These are phyloP conservation scores for Enteromius unitaeniatus DNA, from an alignment of 2,797 vertebrate species.

Conservation along the genomic window DNA sequence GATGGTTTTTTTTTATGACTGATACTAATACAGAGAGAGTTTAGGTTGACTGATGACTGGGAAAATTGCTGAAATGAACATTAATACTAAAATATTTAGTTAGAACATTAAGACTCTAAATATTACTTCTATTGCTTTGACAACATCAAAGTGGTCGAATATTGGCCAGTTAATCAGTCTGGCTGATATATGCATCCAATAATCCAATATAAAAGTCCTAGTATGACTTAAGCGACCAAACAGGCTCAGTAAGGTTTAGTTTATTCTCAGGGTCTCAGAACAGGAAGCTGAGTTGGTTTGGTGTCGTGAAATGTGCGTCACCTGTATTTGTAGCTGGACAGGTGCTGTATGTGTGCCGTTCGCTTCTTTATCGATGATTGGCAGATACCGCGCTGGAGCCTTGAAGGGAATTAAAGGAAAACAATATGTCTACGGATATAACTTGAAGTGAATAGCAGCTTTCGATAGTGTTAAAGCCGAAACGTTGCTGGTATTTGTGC, in stretches of 20 bases:
- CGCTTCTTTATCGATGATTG: neutral
- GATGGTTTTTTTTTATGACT: neutral
- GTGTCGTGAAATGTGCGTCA: conserved; percentile 7
- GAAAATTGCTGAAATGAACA: neutral
- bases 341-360: neutral
- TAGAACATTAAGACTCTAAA: too few relatives aligned
- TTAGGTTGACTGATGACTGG: neutral
- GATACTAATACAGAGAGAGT: neutral
- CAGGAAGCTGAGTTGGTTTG: neutral
- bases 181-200: neutral
- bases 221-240: neutral
- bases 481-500: neutral
- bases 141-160: neutral
- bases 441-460: neutral
- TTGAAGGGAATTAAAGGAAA: neutral
- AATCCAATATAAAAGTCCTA: neutral
- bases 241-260: neutral
- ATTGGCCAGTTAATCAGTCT: neutral
- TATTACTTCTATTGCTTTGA: neutral
- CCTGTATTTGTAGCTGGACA: neutral
- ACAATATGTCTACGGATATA: neutral
- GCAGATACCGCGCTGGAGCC: neutral
- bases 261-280: neutral
- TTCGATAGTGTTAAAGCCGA: neutral
- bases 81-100: neutral